Evolutionary conservation across 2,888 invertebrate genomes (phyloP).

Genomic region (Andrena dorsata): DNA sequence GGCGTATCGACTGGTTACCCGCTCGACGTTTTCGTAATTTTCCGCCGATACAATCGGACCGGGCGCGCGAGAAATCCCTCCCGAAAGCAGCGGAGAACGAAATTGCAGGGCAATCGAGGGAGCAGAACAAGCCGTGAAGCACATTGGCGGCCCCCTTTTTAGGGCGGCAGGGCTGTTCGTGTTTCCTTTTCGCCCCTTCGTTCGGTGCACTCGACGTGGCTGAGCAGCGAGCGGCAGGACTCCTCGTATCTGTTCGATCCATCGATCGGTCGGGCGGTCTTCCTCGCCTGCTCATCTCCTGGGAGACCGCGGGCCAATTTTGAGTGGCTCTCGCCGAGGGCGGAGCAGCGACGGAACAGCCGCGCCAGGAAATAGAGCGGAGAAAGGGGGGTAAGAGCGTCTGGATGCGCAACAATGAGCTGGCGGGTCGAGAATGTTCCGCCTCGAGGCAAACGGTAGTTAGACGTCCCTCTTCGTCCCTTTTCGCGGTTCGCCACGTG

Average conservation of each 20-base stretch:
- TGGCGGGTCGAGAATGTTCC: constrained; percentile 33
- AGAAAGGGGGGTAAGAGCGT: constrained; percentile 26
- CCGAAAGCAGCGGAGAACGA: not conserved
- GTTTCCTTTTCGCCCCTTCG: constrained; percentile 13
- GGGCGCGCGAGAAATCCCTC: not conserved
- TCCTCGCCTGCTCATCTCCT: not conserved
- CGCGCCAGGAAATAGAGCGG: constrained; percentile 6
- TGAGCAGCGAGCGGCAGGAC: not conserved
- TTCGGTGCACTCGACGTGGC: not conserved
- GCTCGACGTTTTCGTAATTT: not conserved
- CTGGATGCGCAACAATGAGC: constrained; percentile 65
- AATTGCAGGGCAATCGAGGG: constrained; percentile 27
- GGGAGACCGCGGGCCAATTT: constrained; percentile 14
- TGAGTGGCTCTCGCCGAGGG: constrained; percentile 14
- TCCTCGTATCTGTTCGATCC: constrained; percentile 28
- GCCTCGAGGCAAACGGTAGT: constrained; percentile 47
- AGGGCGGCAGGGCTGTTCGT: not conserved
- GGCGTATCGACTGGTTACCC: not conserved
- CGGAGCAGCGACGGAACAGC: constrained; percentile 22
- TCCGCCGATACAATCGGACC: not conserved
- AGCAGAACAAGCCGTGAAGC: constrained; percentile 8
- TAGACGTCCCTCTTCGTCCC: constrained; percentile 21
- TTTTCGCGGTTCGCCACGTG: not conserved
- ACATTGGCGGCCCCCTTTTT: constrained; percentile 4
- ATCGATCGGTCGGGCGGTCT: constrained; percentile 19